Percentiles rank a stretch among this genome's conserved stretches.
These are phyloP conservation scores for Neogobius melanostomus DNA, from an alignment of 2,113 vertebrate species.

Conservation along the genomic window DNA sequence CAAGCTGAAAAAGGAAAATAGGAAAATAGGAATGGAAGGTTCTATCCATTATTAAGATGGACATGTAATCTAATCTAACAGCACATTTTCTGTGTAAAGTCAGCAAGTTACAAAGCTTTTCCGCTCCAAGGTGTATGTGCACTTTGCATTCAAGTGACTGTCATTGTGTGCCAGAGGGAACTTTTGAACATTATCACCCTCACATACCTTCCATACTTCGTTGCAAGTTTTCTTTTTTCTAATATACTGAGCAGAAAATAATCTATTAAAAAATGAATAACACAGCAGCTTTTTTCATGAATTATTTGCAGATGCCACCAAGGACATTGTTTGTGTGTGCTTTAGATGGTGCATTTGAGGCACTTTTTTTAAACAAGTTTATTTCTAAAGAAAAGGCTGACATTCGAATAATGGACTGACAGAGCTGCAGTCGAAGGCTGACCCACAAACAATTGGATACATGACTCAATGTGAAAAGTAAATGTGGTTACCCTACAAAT, in stretches of 20 bases:
- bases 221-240: background rate
- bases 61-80: slow-evolving; percentile 13
- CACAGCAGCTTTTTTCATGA: background rate
- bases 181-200: slow-evolving; percentile 20
- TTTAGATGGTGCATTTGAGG: background rate
- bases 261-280: background rate
- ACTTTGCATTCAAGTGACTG: background rate
- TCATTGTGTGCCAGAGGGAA: background rate
- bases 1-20: too few species aligned
- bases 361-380: background rate
- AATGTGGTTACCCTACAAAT: too few species aligned
- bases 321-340: slow-evolving; percentile 2
- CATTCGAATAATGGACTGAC: background rate
- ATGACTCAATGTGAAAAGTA: too few species aligned
- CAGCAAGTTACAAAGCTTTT: slow-evolving; percentile 1
- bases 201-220: background rate
- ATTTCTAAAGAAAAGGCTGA: background rate
- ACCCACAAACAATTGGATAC: too few species aligned
- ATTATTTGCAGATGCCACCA: background rate
- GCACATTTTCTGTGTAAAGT: background rate
- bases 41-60: too few species aligned
- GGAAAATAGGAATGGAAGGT: too few species aligned
- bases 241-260: slow-evolving; percentile 1
- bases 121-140: background rate
- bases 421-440: too few species aligned